Evolutionary conservation across 2,797 vertebrate genomes (phyloP).

Genomic region (Microctenopoma stevenorrisi): DNA sequence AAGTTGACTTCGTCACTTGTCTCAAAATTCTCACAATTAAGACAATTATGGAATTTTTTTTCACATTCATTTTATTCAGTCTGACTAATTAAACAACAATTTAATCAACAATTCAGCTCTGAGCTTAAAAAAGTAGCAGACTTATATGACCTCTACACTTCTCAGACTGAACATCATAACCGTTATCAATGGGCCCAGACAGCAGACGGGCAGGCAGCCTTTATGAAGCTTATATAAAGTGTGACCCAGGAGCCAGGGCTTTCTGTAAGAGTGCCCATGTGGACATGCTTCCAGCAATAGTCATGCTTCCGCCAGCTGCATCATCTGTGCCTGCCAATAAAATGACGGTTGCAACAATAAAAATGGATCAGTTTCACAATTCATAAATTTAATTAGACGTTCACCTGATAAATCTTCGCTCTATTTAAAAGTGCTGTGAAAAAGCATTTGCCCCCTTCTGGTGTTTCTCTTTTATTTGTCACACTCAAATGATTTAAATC

Average conservation of each 20-base stretch:
- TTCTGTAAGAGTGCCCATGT: slow-evolving; percentile 81
- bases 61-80: neutral
- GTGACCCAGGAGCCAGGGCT: slow-evolving; percentile 80
- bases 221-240: slow-evolving; percentile 78
- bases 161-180: slow-evolving; percentile 44
- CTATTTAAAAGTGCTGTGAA: slow-evolving; percentile 10
- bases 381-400: slow-evolving; percentile 8
- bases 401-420: slow-evolving; percentile 9
- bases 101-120: neutral
- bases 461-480: too few relatives aligned
- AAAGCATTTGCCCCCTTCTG: too few relatives aligned
- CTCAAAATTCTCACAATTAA: too few relatives aligned
- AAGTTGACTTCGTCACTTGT: too few relatives aligned
- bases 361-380: slow-evolving; percentile 12
- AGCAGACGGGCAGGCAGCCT: slow-evolving; percentile 72
- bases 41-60: neutral
- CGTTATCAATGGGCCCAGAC: slow-evolving; percentile 70
- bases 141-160: slow-evolving; percentile 18
- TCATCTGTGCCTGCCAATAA: slow-evolving; percentile 74
- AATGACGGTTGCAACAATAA: slow-evolving; percentile 20
- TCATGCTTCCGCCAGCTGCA: slow-evolving; percentile 82
- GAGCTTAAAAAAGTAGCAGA: slow-evolving; percentile 11
- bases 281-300: slow-evolving; percentile 80
- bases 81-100: neutral
- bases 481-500: too few relatives aligned